Conservation (phyloP, 2,888 invertebrate genomes). For the Leptopilina myrica region DNA sequence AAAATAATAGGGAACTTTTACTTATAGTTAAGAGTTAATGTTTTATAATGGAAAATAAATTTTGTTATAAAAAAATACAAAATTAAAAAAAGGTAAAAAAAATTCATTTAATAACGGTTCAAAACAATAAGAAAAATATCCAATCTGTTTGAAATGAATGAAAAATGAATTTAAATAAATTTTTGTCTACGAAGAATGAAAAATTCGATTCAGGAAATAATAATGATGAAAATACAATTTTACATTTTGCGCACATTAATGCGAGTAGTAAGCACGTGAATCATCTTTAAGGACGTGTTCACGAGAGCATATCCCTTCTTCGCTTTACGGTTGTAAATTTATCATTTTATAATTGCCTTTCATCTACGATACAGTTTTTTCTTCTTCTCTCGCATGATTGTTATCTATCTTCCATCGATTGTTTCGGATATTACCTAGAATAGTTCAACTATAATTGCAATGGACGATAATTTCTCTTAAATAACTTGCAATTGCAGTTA, state of each 20-base stretch:
- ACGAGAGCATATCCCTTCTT: conserved; percentile 40
- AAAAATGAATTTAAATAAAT: too few relatives aligned
- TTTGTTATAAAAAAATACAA: too few relatives aligned
- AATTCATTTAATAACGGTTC: too few relatives aligned
- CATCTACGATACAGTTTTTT: not conserved
- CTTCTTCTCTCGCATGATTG: not conserved
- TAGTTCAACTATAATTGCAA: not conserved
- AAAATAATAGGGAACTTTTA: too few relatives aligned
- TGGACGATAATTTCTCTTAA: conserved; percentile 1
- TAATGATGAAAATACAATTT: not conserved
- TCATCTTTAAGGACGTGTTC: conserved; percentile 66
- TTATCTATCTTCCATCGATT: not conserved
- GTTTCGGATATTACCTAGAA: not conserved
- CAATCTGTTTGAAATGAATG: too few relatives aligned
- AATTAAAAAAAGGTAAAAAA: too few relatives aligned
- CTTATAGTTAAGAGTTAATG: too few relatives aligned
- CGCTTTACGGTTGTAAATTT: conserved; percentile 15
- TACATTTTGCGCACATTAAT: conserved; percentile 53
- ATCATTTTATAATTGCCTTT: conserved; percentile 27
- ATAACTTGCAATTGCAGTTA: too few relatives aligned
- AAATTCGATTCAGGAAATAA: not conserved
- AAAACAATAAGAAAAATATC: too few relatives aligned
- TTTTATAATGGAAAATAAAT: too few relatives aligned
- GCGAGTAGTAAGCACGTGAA: conserved; percentile 61
- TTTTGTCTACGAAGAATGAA: not conserved